A percentile compares a stretch with the other conserved stretches of the same genome.
phyloP scores from a whole-genome alignment of 2,797 vertebrate species.

The Myotis planiceps region DNA sequence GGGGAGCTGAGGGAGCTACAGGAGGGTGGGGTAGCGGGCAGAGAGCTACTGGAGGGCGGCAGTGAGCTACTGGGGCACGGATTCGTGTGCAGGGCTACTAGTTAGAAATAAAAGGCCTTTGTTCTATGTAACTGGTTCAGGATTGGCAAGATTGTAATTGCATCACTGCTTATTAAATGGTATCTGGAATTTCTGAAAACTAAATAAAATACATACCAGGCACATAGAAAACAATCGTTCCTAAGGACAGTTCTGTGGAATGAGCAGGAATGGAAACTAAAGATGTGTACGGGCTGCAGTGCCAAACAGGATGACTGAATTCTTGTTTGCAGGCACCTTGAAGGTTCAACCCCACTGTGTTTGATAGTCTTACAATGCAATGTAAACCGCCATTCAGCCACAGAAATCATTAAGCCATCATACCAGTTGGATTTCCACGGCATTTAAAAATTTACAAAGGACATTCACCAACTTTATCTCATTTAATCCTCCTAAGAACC shows the following conservation, averaged over 20 bases:
- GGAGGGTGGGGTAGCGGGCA: too few relatives aligned
- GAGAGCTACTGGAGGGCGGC: too few relatives aligned
- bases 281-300: not conserved
- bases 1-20: too few relatives aligned
- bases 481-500: slow-evolving; percentile 1
- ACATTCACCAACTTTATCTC: not conserved
- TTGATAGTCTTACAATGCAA: not conserved
- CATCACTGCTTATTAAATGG: not conserved
- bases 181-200: not conserved
- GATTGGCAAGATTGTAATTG: not conserved
- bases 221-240: not conserved
- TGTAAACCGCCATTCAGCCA: not conserved
- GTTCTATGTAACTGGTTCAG: not conserved
- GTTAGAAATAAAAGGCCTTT: not conserved
- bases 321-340: not conserved
- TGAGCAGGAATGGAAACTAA: not conserved
- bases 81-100: too few relatives aligned
- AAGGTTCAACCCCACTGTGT: not conserved
- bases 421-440: not conserved
- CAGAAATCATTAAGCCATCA: not conserved
- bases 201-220: not conserved
- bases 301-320: not conserved
- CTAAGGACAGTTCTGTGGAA: not conserved
- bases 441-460: not conserved
- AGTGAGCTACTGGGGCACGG: too few relatives aligned